Base-by-base conservation (phyloP, 2,888 invertebrate genomes). In the Drosophila anomalata region DNA sequence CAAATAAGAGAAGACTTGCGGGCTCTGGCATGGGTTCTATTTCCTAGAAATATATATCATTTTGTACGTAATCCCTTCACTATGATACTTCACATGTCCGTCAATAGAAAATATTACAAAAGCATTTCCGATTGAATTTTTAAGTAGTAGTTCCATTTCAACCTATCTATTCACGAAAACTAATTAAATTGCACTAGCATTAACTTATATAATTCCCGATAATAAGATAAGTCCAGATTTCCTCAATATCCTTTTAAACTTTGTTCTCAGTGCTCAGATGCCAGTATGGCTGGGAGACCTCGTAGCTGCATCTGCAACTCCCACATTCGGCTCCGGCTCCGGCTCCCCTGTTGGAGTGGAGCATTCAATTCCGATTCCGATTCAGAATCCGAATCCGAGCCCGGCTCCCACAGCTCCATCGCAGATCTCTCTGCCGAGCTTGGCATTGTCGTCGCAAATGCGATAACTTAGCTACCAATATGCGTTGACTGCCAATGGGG, bases 401-500 rank as follows among this genome's bases (percentile, higher is more conserved):
- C 36, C 66, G 33, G 24, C 31, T 69, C 53, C 54, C 52, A 56
- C 50, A 69, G 57, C 56, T 51, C 47, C 65, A 36, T 55, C 48
- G 55, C 70, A 72, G 73, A 72, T 70, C 72, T 66, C 54, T 63
- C 36, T 39, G 51, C 62, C 55, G 63, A 54, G 51, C 55, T 55
- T 63, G 69, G 82, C 84, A 85, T 88, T 85, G 84, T 88, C 87
- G 84, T 85, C 84, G 86, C 88, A 85, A 85, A 85, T 85, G 84
- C 87, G 84, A 85, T 85, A 85, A 85, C 84, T 85, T 85, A 85
- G 86, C 84, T 86, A 83, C 88, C 84, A 85, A 85, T 85, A 86
- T 78, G 88, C 88, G 87, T 83, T 84, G 84, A 88, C 86, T 87
- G 87, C 76, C 81, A 76, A 54, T 47, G 50, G 71, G 53, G n/a